Evolutionary conservation across 2,888 invertebrate genomes (phyloP).

Genomic region (Therioaphis trifolii): DNA sequence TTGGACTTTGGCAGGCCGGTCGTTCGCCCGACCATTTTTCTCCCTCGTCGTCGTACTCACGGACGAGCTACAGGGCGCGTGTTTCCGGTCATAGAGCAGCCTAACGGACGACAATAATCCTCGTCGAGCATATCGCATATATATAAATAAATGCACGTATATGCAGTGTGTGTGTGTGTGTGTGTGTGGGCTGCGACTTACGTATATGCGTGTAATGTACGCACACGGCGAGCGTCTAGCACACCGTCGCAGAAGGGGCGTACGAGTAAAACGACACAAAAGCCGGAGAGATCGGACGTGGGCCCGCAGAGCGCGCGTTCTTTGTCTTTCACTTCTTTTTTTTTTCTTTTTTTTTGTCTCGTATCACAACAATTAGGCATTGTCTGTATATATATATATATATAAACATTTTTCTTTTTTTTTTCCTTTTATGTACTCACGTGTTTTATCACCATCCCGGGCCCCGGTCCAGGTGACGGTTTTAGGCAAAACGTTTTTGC

Average conservation of each 20-base stretch:
- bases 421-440: no score
- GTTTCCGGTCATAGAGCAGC: background rate
- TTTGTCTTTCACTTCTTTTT: constrained; percentile 17
- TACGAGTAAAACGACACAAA: no score
- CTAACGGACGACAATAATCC: constrained; percentile 19
- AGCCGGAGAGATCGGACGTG: constrained; percentile 24
- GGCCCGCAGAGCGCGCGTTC: background rate
- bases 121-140: background rate
- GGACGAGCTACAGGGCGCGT: background rate
- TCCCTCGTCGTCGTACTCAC: no score
- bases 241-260: background rate
- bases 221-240: no score
- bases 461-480: no score
- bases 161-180: background rate
- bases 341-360: background rate
- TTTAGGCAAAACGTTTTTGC: no score
- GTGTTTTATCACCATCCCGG: no score
- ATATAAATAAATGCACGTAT: background rate
- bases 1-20: no score
- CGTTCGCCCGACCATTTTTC: no score
- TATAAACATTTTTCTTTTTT: no score
- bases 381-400: no score
- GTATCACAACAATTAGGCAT: constrained; percentile 22
- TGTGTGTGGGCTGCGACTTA: no score
- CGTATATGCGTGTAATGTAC: background rate